Base-by-base conservation (phyloP, 2,888 invertebrate species). In the Lasioglossum oenotherae region DNA sequence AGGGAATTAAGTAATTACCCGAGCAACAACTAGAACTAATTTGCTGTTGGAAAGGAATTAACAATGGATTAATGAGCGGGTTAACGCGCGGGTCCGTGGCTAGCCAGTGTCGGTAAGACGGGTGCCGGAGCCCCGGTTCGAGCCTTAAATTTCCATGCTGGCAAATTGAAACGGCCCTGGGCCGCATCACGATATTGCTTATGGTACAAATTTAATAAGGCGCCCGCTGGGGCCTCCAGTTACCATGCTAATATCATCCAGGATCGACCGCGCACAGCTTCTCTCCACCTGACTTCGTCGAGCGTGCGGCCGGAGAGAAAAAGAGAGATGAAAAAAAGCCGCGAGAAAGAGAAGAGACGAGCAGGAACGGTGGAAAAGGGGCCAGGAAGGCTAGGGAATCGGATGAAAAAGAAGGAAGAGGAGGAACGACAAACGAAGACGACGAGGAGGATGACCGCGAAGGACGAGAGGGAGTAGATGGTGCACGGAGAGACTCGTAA, bases 171-270 rank as follows among this genome's bases (percentile, higher is more conserved):
- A 93, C 90, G 91, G 87, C 82, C 90, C 91, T 73, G 90, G 87
- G 81, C 88, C 86, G 87, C 88, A 91, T 92, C 90, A 85, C 89
- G 91, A 93, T 92, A 91, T 91, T 89, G 91, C 92, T 93, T 87
- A 89, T 92, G 93, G 92, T 92, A 93, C 91, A 93, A 93, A 93
- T 93, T 93, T 93, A 93, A 93, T 93, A 93, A 93, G 92, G 92
- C 93, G 93, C 93, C 93, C 90, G 92, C 93, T 93, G 93, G 84
- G 92, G 91, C 91, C 89, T 87, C 92, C 92, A 92, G 93, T 93
- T 93, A 93, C 93, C 92, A 93, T 93, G 93, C 92, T 93, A 93
- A 93, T 93, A 92, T 93, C 92, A 92, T 92, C 90, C 91, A 89
- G 91, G 89, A 89, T 87, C 87, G 87, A 75, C 76, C 75, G 74